Evolutionary conservation across 2,113 vertebrate genomes (phyloP).

Genomic region (Bungarus multicinctus): DNA sequence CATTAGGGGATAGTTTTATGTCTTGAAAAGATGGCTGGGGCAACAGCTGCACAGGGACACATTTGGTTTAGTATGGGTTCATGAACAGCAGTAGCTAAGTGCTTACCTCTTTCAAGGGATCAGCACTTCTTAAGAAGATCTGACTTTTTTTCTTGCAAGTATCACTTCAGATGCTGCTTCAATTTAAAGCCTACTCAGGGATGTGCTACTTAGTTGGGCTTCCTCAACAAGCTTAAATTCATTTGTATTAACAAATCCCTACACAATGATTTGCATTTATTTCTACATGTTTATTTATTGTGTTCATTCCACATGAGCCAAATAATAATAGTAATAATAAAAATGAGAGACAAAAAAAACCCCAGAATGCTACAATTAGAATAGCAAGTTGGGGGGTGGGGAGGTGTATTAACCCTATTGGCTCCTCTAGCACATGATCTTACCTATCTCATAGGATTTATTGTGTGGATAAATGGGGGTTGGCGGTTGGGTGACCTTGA

Average conservation of each 20-base stretch:
- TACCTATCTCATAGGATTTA: not conserved
- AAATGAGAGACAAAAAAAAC: not conserved
- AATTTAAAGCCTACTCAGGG: slow-evolving; percentile 28
- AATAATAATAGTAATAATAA: not conserved
- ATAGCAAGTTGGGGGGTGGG: not conserved
- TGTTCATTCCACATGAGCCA: not conserved
- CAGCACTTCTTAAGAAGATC: slow-evolving; percentile 32
- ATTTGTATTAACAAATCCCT: accelerated
- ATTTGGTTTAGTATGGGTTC: not conserved
- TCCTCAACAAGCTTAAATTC: slow-evolving; percentile 30
- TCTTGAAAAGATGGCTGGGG: slow-evolving; percentile 13
- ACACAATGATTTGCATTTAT: not conserved
- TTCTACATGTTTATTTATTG: not conserved
- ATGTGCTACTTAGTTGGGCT: slow-evolving; percentile 47
- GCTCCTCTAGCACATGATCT: not conserved
- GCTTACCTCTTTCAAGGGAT: slow-evolving; percentile 5
- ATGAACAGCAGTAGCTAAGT: slow-evolving; percentile 1
- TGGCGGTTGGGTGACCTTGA: not conserved
- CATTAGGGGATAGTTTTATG: slow-evolving; percentile 11
- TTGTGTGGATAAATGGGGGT: not conserved
- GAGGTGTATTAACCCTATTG: not conserved
- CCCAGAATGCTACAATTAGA: not conserved
- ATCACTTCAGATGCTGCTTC: slow-evolving; percentile 31
- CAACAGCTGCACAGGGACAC: slow-evolving; percentile 16
- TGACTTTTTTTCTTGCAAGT: slow-evolving; percentile 34